A percentile compares a stretch with the other conserved stretches of the same genome.
These are phyloP conservation scores for Carassius auratus DNA, from an alignment of 2,113 vertebrate species.

Conservation along the genomic window DNA sequence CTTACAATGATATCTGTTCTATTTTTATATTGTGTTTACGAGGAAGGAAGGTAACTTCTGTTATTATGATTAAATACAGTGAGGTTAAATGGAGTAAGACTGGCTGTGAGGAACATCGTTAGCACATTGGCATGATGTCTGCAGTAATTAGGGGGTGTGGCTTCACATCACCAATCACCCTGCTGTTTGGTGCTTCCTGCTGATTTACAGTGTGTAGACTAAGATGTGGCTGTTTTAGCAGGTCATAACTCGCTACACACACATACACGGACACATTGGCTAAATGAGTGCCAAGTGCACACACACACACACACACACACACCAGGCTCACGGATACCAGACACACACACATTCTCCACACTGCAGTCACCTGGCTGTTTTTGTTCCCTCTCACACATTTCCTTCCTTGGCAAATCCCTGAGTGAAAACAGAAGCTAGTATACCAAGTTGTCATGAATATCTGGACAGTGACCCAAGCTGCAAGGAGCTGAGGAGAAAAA, in stretches of 20 bases:
- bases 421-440: slow-evolving; percentile 42
- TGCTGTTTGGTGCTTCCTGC: slow-evolving; percentile 49
- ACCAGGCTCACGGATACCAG: neutral
- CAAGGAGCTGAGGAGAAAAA: neutral
- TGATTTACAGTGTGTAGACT: slow-evolving; percentile 63
- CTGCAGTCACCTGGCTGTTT: slow-evolving; percentile 48
- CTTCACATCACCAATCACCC: slow-evolving; percentile 52
- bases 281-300: slow-evolving; percentile 25
- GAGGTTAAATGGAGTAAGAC: slow-evolving; percentile 37
- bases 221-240: slow-evolving; percentile 75
- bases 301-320: slow-evolving; percentile 23
- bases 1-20: neutral
- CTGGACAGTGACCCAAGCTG: slow-evolving; percentile 28
- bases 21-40: neutral
- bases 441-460: slow-evolving; percentile 25
- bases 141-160: slow-evolving; percentile 56
- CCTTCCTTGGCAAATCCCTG: slow-evolving; percentile 39
- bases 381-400: slow-evolving; percentile 47
- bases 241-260: slow-evolving; percentile 69
- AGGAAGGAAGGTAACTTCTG: neutral
- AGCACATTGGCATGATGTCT: slow-evolving; percentile 47
- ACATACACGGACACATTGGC: slow-evolving; percentile 39
- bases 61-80: slow-evolving; percentile 20
- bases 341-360: slow-evolving; percentile 22
- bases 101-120: slow-evolving; percentile 44